Conservation (phyloP, 1,140 invertebrate species). For the Anadara kagoshimensis region DNA sequence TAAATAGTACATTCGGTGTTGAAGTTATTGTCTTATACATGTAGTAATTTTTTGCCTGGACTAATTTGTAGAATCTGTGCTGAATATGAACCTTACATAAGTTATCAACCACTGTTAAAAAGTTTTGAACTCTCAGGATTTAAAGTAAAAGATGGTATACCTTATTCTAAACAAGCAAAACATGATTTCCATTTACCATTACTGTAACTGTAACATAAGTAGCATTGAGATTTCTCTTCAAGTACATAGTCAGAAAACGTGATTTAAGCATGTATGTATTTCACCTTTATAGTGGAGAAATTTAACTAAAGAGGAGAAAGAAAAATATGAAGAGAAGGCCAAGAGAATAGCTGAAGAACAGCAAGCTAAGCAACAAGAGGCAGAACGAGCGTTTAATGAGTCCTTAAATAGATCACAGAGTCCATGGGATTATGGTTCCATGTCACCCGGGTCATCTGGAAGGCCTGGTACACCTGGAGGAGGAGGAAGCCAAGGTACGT, state of each 20-base stretch:
- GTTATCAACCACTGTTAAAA: too few species aligned
- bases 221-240: neutral
- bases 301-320: slow-evolving; percentile 89
- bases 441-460: slow-evolving; percentile 38
- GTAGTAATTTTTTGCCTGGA: too few species aligned
- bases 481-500: neutral
- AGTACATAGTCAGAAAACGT: neutral
- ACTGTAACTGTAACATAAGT: too few species aligned
- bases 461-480: slow-evolving; percentile 37
- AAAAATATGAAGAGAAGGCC: slow-evolving; percentile 86
- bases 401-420: slow-evolving; percentile 47
- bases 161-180: too few species aligned
- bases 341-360: slow-evolving; percentile 67
- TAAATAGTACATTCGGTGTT: too few species aligned
- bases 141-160: too few species aligned
- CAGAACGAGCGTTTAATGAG: slow-evolving; percentile 65
- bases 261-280: neutral
- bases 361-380: slow-evolving; percentile 66
- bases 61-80: too few species aligned
- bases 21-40: too few species aligned
- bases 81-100: too few species aligned
- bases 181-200: too few species aligned
- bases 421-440: slow-evolving; percentile 44
- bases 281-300: slow-evolving; percentile 88
- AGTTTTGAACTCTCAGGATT: too few species aligned